Base-by-base conservation (phyloP, 2,113 vertebrate species). In the Chinchilla lanigera region DNA sequence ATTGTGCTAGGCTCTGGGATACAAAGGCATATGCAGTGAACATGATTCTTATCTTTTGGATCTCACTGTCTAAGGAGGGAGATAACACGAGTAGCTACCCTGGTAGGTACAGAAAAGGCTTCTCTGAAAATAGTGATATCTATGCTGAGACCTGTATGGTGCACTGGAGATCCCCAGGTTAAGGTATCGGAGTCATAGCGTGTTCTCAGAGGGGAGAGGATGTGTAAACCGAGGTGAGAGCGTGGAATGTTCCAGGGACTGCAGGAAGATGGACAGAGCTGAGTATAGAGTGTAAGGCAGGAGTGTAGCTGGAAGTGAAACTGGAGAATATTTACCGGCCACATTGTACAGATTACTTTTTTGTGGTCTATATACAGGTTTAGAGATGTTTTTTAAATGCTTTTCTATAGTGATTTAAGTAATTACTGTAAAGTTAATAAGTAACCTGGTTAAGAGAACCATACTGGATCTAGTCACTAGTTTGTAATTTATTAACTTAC, bases 401-500 rank as follows among this genome's bases (percentile, higher is more conserved):
- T 86, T 1, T 84, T 80, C 24, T 93, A 24, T 8, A 88, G 14
- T 85, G 52, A 88, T 77, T 82, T 95, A 96, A 84, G 73, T 87
- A 69, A 94, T 93, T 7, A 47, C 33, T 82, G 0, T 84, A 83
- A 80, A 56, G 63, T 90, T 91, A 90, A 77, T 86, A 63, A 35
- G 35, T 83, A 90, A 80, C 22, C 58, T 86, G 47, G 91, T 80
- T 73, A 85, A 96, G 35, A 94, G 90, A 89, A 96, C 84, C 33
- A 67, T 61, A 13, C 52, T 85, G 9, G 50, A 41, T 71, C 41
- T 61, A 56, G 13, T 78, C 41, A 94, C 96, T 92, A 93, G 80
- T 95, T 95, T 97, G 86, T 75, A 65, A 54, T 50, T 38, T 93
- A 95, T 97, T 97, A 90, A 88, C 33, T 97, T 96, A 95, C 92